These are phyloP conservation scores for Motacilla alba DNA, from an alignment of 2,113 vertebrate species.

Conservation along the genomic window DNA sequence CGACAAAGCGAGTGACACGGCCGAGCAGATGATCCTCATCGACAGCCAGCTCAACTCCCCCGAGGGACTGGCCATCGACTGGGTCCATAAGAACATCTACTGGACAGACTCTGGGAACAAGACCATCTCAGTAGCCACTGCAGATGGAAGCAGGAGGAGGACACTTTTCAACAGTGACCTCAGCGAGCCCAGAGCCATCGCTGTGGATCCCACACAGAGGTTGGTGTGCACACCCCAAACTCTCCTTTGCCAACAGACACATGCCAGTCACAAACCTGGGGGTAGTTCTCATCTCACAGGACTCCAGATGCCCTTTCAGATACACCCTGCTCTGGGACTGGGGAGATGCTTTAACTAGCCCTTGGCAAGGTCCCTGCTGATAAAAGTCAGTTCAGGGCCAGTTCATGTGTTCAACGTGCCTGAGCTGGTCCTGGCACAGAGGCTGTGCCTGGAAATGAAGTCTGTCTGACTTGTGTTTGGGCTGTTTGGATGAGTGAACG, in stretches of 20 bases:
- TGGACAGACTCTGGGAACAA: slow-evolving; percentile 98
- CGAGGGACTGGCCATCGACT: slow-evolving; percentile 93
- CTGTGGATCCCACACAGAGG: slow-evolving; percentile 91
- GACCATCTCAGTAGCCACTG: slow-evolving; percentile 92
- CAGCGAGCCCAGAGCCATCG: slow-evolving; percentile 91
- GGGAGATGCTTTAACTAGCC: not conserved
- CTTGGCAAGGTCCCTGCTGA: not conserved
- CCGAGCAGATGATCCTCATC: slow-evolving; percentile 87
- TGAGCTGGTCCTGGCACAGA: not conserved
- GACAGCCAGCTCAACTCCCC: slow-evolving; percentile 89
- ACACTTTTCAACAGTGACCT: slow-evolving; percentile 88
- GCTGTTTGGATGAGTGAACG: not conserved
- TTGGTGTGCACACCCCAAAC: slow-evolving; percentile 61
- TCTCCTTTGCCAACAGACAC: rapidly evolving
- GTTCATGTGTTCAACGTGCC: not conserved
- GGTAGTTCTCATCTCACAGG: not conserved
- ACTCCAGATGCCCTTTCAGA: not conserved
- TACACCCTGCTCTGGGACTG: not conserved
- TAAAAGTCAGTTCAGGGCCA: not conserved
- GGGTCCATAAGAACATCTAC: slow-evolving; percentile 97
- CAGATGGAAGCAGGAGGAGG: slow-evolving; percentile 85
- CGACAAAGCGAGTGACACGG: slow-evolving; percentile 89
- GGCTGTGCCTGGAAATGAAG: not conserved
- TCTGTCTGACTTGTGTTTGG: not conserved
- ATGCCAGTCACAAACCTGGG: not conserved